Evolutionary conservation across 1,140 invertebrate genomes (phyloP).

Genomic region (Atta cephalotes): DNA sequence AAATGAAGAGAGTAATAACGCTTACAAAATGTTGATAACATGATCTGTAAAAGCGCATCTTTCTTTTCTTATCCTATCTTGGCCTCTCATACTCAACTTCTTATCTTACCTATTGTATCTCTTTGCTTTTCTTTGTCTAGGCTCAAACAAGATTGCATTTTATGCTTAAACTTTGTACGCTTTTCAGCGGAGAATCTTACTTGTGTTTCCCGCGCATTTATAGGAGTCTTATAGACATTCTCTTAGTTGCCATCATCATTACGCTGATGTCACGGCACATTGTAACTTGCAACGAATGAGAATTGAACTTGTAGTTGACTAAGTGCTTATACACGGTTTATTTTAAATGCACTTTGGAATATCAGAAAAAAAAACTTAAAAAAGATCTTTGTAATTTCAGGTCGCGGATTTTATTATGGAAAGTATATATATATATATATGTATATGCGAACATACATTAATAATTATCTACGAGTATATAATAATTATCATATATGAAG

Average conservation of each 20-base stretch:
- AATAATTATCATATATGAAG: background rate
- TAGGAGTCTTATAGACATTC: background rate
- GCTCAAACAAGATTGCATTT: slow-evolving; percentile 78
- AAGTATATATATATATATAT: background rate
- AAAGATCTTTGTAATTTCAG: background rate
- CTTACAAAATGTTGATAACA: slow-evolving; percentile 19
- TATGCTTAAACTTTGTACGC: slow-evolving; percentile 70
- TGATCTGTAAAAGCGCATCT: background rate
- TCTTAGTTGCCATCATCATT: background rate
- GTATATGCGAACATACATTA: background rate
- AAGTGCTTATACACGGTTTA: background rate
- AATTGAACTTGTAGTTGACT: slow-evolving; percentile 16
- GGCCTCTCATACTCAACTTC: slow-evolving; percentile 34
- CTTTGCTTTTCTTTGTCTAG: slow-evolving; percentile 46
- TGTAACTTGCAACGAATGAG: slow-evolving; percentile 11
- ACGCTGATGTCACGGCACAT: background rate
- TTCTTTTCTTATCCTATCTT: slow-evolving; percentile 20
- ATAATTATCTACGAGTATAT: background rate
- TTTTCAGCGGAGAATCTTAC: slow-evolving; percentile 63
- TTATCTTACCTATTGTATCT: slow-evolving; percentile 65
- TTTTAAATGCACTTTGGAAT: background rate
- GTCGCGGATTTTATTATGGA: background rate
- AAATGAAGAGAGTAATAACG: slow-evolving; percentile 26
- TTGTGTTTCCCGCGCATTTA: slow-evolving; percentile 30
- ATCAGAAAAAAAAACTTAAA: slow-evolving; percentile 4